Conservation (phyloP, 1,140 invertebrate genomes). For the Drosophila sproati region DNA sequence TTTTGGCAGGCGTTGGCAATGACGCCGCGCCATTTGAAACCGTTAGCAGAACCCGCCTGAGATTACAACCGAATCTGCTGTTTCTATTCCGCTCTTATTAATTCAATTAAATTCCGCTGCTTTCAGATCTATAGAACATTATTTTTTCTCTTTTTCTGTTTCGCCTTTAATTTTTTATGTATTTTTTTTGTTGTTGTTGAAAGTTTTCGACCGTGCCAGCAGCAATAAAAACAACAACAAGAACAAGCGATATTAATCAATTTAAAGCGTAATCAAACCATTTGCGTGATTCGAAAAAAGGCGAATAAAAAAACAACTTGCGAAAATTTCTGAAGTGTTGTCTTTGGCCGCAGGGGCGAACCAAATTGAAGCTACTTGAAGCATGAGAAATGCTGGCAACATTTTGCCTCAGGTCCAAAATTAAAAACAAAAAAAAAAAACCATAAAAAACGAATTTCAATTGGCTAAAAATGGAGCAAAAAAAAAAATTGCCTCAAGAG, state of each 20-base stretch:
- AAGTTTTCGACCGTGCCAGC: slow-evolving; percentile 12
- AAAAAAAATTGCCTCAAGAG: slow-evolving; percentile 9
- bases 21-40: slow-evolving; percentile 7
- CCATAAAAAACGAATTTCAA: slow-evolving; percentile 20
- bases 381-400: slow-evolving; percentile 42
- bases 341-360: slow-evolving; percentile 43
- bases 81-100: slow-evolving; percentile 33
- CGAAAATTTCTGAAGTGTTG: slow-evolving; percentile 65
- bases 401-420: slow-evolving; percentile 43
- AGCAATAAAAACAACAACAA: slow-evolving; percentile 22
- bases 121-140: slow-evolving; percentile 32
- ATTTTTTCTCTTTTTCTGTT: not conserved
- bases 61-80: not conserved
- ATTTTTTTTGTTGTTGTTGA: slow-evolving; percentile 5
- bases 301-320: slow-evolving; percentile 42
- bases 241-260: slow-evolving; percentile 59
- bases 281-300: slow-evolving; percentile 69
- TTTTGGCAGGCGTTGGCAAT: slow-evolving; percentile 11
- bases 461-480: slow-evolving; percentile 9
- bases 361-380: slow-evolving; percentile 57
- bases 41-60: slow-evolving; percentile 6
- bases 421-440: slow-evolving; percentile 20
- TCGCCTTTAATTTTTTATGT: slow-evolving; percentile 28
- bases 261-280: slow-evolving; percentile 70
- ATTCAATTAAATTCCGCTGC: slow-evolving; percentile 66